Evolutionary conservation across 2,797 vertebrate species (phyloP).

Genomic region (Acanthurus leucopareius): DNA sequence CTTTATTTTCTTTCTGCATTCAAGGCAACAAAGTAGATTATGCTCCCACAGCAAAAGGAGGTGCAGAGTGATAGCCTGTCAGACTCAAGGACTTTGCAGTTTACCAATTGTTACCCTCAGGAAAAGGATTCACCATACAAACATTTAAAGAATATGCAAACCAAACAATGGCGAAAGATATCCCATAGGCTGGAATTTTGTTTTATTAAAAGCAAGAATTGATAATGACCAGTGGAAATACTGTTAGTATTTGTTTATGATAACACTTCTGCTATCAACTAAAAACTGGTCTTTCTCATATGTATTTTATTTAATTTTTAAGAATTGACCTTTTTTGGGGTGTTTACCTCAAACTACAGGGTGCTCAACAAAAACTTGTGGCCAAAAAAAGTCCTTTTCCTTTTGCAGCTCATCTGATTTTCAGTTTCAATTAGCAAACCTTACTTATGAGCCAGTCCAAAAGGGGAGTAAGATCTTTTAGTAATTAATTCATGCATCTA

Average conservation of each 20-base stretch:
- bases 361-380: too few relatives aligned
- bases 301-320: too few relatives aligned
- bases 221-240: not conserved
- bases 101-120: conserved; percentile 1
- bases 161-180: not conserved
- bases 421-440: too few relatives aligned
- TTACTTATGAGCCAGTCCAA: too few relatives aligned
- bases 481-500: not conserved
- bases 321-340: too few relatives aligned
- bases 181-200: not conserved
- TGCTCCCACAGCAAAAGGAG: conserved; percentile 36
- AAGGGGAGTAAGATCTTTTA: not conserved
- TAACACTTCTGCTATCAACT: too few relatives aligned
- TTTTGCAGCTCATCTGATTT: too few relatives aligned
- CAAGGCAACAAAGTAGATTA: conserved; percentile 52
- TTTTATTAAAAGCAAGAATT: not conserved
- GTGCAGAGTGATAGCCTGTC: not conserved
- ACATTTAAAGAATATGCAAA: not conserved
- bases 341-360: too few relatives aligned
- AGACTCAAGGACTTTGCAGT: not conserved
- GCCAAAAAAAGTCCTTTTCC: too few relatives aligned
- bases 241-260: too few relatives aligned
- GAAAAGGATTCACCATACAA: not conserved
- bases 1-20: conserved; percentile 60
- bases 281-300: too few relatives aligned